A percentile compares a stretch with the other conserved stretches of the same genome.
phyloP scores from a whole-genome alignment of 2,797 vertebrate species.

The Cyprinella venusta region DNA sequence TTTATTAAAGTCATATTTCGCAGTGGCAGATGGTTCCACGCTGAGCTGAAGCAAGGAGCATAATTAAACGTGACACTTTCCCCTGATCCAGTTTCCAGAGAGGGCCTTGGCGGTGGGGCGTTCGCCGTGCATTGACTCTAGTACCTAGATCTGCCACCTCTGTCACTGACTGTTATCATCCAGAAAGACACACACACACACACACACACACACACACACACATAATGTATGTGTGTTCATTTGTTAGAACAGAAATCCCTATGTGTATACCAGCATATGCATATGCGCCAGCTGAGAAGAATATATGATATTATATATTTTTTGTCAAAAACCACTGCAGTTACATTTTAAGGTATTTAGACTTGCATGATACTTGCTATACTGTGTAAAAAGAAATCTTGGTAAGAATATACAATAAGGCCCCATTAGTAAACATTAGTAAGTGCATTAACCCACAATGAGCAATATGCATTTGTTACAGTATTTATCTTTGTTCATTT shows the following conservation, averaged over 20 bases:
- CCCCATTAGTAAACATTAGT: background rate
- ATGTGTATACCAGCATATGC: background rate
- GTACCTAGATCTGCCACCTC: constrained; percentile 46
- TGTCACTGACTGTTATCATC: constrained; percentile 42
- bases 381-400: background rate
- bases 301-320: background rate
- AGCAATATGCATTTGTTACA: background rate
- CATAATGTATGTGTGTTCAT: no score
- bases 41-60: constrained; percentile 60
- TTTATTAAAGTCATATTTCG: constrained; percentile 71
- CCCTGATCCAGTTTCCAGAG: constrained; percentile 61
- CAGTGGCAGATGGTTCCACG: constrained; percentile 62
- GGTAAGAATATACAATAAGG: background rate
- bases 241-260: background rate
- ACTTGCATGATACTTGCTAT: background rate
- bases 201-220: no score
- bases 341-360: background rate
- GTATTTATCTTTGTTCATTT: background rate
- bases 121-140: constrained; percentile 24
- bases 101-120: constrained; percentile 41
- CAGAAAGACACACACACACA: constrained; percentile 5
- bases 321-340: background rate
- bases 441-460: background rate
- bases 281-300: no score
- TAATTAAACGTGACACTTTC: constrained; percentile 69